Conservation (phyloP, 2,113 vertebrate species). For the rabbit (Oryctolagus cuniculus) region DNA sequence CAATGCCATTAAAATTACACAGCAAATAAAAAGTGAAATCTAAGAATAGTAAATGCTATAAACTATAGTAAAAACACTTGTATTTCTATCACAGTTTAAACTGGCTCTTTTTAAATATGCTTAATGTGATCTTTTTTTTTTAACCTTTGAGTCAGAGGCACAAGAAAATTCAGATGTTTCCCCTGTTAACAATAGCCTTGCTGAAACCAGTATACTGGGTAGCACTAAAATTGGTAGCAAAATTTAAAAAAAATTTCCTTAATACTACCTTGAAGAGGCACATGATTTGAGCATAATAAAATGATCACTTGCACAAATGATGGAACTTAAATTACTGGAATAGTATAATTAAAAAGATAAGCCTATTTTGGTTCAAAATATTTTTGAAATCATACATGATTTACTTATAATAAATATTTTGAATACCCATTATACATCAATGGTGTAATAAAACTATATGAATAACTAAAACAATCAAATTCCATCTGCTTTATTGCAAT, state of each 20-base stretch:
- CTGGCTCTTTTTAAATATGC: not conserved
- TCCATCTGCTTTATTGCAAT: not conserved
- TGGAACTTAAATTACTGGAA: too few relatives aligned
- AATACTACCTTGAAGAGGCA: not conserved
- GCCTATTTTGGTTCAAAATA: too few relatives aligned
- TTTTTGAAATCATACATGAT: too few relatives aligned
- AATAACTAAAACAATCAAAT: not conserved
- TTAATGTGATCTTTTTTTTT: not conserved
- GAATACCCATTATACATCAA: too few relatives aligned
- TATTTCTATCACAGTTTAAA: not conserved
- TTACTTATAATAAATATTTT: too few relatives aligned
- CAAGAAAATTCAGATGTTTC: not conserved
- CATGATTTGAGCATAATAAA: not conserved
- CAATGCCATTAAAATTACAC: not conserved
- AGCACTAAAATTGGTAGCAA: not conserved
- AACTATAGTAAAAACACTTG: not conserved
- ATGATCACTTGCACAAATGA: not conserved
- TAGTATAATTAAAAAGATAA: too few relatives aligned
- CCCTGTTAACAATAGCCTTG: not conserved
- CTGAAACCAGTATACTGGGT: not conserved
- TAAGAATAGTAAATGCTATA: not conserved
- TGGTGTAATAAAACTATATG: not conserved
- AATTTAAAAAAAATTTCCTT: not conserved
- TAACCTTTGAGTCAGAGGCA: not conserved
- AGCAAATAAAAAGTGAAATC: constrained; percentile 6